Conservation (phyloP, 2,113 vertebrate species). For the Progne subis region DNA sequence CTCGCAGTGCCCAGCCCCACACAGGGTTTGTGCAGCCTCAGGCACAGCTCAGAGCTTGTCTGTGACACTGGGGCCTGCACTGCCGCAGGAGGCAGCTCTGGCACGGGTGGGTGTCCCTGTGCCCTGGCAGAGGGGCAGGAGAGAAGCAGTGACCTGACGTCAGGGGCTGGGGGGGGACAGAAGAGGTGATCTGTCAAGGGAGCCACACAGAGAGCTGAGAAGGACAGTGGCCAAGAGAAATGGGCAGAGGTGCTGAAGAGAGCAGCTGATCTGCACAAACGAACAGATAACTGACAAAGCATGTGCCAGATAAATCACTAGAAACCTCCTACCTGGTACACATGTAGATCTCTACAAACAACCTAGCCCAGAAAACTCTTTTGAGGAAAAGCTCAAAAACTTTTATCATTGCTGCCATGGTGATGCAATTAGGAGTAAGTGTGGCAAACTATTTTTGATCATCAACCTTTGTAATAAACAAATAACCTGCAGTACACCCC, state of each 20-base stretch:
- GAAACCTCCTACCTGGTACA: not conserved
- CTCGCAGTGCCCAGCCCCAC: not conserved
- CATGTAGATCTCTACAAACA: not conserved
- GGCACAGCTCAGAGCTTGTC: not conserved
- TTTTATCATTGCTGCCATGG: slow-evolving; percentile 49
- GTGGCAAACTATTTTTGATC: slow-evolving; percentile 1
- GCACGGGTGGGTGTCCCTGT: not conserved
- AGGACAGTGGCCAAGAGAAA: not conserved
- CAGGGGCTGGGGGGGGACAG: accelerated
- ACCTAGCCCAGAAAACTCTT: not conserved
- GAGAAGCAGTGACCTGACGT: not conserved
- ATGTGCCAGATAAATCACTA: not conserved
- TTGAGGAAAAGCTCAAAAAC: slow-evolving; percentile 8
- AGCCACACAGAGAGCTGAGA: not conserved
- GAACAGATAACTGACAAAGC: not conserved
- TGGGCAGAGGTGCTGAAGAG: not conserved
- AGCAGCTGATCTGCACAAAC: not conserved
- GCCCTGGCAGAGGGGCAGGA: not conserved
- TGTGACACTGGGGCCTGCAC: not conserved
- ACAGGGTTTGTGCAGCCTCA: not conserved
- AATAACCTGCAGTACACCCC: not conserved
- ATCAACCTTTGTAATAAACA: slow-evolving; percentile 45
- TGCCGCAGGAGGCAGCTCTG: not conserved
- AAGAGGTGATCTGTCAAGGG: not conserved
- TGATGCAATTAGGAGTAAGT: not conserved